These are phyloP conservation scores for Burhinus oedicnemus DNA, from an alignment of 2,113 vertebrate genomes.

Conservation along the genomic window DNA sequence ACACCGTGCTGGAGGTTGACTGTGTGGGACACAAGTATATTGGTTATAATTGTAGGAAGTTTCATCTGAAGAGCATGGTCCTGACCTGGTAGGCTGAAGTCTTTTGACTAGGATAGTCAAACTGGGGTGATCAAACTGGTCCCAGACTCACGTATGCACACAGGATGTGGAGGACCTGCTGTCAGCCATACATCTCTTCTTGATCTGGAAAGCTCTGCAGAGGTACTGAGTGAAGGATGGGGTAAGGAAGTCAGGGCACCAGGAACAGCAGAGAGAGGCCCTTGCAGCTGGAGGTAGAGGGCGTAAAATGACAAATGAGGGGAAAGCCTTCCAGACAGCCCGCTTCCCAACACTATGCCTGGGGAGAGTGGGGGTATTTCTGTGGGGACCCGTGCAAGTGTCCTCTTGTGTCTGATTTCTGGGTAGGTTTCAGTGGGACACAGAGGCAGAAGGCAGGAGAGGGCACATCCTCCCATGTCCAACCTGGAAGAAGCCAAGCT, in stretches of 20 bases:
- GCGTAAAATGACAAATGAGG: rapidly evolving
- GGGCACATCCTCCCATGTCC: background rate
- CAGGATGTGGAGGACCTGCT: background rate
- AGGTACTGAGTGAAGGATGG: background rate
- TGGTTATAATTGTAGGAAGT: background rate
- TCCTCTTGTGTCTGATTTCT: background rate
- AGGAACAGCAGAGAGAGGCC: background rate
- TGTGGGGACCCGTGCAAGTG: rapidly evolving
- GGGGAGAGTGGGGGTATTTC: background rate
- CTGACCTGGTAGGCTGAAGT: background rate
- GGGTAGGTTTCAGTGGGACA: rapidly evolving
- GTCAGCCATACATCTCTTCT: background rate
- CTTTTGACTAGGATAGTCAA: background rate
- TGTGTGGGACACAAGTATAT: background rate
- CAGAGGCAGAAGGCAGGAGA: background rate
- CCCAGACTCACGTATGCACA: rapidly evolving
- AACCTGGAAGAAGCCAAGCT: background rate
- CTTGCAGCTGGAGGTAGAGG: background rate
- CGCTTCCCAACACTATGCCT: background rate
- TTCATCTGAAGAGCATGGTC: background rate
- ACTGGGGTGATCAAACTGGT: background rate
- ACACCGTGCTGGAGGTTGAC: background rate
- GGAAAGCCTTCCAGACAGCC: background rate
- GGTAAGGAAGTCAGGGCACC: background rate
- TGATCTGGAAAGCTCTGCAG: background rate